These are phyloP conservation scores for Polypedilum pembai DNA, from an alignment of 1,140 invertebrate genomes.

Conservation along the genomic window DNA sequence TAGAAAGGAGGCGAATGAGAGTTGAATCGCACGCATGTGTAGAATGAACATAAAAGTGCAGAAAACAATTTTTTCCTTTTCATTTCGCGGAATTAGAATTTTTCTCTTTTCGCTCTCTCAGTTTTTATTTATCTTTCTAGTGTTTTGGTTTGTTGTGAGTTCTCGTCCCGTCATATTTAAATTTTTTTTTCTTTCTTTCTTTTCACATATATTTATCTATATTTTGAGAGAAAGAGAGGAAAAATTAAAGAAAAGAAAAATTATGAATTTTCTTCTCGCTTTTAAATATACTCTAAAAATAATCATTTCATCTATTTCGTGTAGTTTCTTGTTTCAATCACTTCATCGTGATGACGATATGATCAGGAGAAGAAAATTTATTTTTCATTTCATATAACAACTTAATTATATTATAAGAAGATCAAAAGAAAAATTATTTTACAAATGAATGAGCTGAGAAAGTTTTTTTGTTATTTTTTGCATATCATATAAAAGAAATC, in stretches of 20 bases:
- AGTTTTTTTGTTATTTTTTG: no score
- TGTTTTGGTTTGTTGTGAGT: slow-evolving; percentile 28
- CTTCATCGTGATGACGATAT: neutral
- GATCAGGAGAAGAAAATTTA: no score
- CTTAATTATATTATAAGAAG: no score
- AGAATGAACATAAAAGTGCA: slow-evolving; percentile 10
- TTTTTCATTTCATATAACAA: no score
- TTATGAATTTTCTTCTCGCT: slow-evolving; percentile 15
- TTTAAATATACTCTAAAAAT: slow-evolving; percentile 24
- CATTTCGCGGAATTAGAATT: slow-evolving; percentile 5
- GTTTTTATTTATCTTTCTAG: slow-evolving; percentile 28
- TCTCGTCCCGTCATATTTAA: neutral
- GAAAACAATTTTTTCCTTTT: neutral
- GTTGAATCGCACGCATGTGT: neutral
- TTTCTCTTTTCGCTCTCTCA: neutral
- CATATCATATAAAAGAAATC: no score
- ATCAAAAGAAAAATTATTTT: no score
- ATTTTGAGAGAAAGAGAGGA: neutral
- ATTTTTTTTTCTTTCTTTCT: slow-evolving; percentile 4
- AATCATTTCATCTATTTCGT: slow-evolving; percentile 22
- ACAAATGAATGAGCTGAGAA: no score
- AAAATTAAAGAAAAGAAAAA: neutral
- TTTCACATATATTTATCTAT: neutral
- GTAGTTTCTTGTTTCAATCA: neutral
- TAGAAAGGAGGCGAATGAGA: no score